Conservation (phyloP, 2,888 invertebrate genomes). For the Sussaba pulchella region DNA sequence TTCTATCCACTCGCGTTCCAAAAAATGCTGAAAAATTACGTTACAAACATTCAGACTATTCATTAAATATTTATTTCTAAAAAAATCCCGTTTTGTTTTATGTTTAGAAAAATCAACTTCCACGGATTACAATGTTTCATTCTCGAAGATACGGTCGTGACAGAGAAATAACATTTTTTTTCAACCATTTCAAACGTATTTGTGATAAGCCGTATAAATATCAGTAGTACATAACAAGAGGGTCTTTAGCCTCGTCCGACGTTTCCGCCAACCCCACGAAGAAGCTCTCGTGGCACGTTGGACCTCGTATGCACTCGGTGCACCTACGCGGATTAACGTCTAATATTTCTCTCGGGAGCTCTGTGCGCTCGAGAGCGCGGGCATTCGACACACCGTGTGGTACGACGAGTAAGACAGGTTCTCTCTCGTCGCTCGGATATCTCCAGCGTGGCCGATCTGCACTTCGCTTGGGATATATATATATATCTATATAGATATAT, state of each 20-base stretch:
- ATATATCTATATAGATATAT: conserved; percentile 1
- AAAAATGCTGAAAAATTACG: too few species aligned
- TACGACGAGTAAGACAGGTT: conserved; percentile 69
- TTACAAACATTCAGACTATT: too few species aligned
- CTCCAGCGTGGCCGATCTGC: conserved; percentile 52
- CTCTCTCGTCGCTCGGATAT: conserved; percentile 65
- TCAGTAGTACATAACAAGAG: neutral
- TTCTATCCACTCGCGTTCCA: too few species aligned
- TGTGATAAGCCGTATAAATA: neutral
- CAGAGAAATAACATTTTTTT: too few species aligned
- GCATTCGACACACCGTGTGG: conserved; percentile 29
- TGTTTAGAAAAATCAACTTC: too few species aligned
- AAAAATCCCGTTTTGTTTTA: too few species aligned
- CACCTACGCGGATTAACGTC: conserved; percentile 69
- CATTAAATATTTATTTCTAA: too few species aligned
- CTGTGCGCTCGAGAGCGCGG: conserved; percentile 21
- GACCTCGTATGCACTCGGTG: conserved; percentile 53
- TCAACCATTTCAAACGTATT: too few species aligned
- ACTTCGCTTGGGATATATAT: conserved; percentile 32
- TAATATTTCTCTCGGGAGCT: conserved; percentile 67
- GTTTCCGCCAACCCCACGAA: conserved; percentile 8
- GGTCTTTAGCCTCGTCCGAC: conserved; percentile 15
- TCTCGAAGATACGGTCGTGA: too few species aligned
- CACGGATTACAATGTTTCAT: too few species aligned
- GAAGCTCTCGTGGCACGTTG: conserved; percentile 1